phyloP scores from a whole-genome alignment of 2,797 vertebrate species.

The Gymnopithys bicolor region DNA sequence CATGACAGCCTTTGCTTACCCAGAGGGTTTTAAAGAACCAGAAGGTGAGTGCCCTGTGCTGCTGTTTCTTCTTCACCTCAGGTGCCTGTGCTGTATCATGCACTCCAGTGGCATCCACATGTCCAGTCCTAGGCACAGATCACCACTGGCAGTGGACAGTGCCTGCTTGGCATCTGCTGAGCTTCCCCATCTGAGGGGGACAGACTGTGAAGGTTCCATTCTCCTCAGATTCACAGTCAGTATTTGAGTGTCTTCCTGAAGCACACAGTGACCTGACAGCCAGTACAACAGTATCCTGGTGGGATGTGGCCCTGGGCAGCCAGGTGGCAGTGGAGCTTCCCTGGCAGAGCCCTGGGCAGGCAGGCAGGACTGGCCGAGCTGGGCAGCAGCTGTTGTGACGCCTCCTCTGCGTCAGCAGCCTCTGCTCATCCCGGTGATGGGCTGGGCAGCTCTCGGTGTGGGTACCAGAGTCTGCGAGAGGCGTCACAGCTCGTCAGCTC shows the following conservation, averaged over 20 bases:
- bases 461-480: neutral
- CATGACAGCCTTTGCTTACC: neutral
- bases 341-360: fast-evolving
- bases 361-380: neutral
- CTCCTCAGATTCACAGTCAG: fast-evolving
- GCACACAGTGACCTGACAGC: fast-evolving
- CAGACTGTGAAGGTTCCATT: neutral
- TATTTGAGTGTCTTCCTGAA: neutral
- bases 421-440: neutral
- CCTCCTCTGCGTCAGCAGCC: neutral
- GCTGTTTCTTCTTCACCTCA: fast-evolving
- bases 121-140: neutral
- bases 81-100: fast-evolving
- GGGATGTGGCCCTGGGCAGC: neutral
- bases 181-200: neutral
- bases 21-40: neutral
- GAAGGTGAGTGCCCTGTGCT: neutral
- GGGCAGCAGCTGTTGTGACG: fast-evolving
- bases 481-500: neutral
- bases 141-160: fast-evolving
- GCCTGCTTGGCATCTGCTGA: neutral
- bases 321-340: neutral
- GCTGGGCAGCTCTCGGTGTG: neutral
- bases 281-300: fast-evolving
- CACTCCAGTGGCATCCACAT: fast-evolving